Evolutionary conservation across 1,140 invertebrate species (phyloP), one percentile per base, ranked within the genome.

Genomic region (Aphaenogaster ashmeadi): DNA sequence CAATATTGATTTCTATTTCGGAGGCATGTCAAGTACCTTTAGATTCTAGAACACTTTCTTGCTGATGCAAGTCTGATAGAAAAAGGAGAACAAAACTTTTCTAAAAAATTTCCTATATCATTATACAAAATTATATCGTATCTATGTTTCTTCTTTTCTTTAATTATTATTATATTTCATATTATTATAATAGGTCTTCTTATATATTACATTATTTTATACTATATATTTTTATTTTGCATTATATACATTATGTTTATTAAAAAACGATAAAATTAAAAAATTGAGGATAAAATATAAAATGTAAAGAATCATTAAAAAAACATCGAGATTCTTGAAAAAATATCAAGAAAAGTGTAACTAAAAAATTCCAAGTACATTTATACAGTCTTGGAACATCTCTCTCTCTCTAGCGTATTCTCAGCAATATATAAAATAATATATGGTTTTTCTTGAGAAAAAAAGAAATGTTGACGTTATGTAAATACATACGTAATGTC

Each of bases 1-100:
- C 58, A 86, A 69, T 62, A 78, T 66, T 84, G 75, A 75, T 77
- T 66, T 71, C 44, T 83, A 69, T 44, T 71, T 71, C n/a, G 52
- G 18, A 58, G 36, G 13, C 7, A 5, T 52, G 27, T 72, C 62
- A 67, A 78, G 13, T 56, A 50, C 0, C 54, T 56, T 27, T 33
- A 27, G 54, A 52, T 69, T 66, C 36, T 47, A 66, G 21, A 74
- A 54, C n/a, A 60, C 69, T 66, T 69, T 33, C 8, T 52, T 64
- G 36, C 47, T 56, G 2, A 71, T 54, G 15, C 0, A 71, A 18
- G 38, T 67, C 18, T 52, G 1, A 50, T 52, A 66, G 3, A 47
- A 81, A 56, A 50, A 56, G 33, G 9, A 47, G 36, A 7, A 18
- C n/a, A 18, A 54, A 18, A 41, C n/a, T 38, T 69, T 41, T 69